Conservation (phyloP, 2,888 invertebrate species). For the Sipha maydis region DNA sequence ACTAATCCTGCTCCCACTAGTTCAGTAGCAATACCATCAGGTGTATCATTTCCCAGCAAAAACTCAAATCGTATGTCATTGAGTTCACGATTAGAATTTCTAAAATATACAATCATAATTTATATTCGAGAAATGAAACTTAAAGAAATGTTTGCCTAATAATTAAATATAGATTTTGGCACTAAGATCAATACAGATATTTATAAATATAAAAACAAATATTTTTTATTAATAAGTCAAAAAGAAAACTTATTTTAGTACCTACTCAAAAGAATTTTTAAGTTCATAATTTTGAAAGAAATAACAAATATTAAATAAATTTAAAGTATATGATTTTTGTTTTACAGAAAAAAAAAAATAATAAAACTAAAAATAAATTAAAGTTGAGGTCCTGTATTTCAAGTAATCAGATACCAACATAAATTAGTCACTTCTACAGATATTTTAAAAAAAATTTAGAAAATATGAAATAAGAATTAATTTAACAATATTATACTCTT, state of each 20-base stretch:
- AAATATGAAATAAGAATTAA: too few relatives aligned
- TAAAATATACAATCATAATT: neutral
- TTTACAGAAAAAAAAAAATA: neutral
- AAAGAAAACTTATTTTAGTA: neutral
- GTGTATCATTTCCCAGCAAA: slow-evolving; percentile 85
- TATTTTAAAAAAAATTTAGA: too few relatives aligned
- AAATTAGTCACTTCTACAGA: too few relatives aligned
- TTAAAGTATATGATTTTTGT: too few relatives aligned
- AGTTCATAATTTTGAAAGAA: neutral
- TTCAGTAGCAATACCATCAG: slow-evolving; percentile 94
- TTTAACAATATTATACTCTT: too few relatives aligned
- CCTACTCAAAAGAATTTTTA: neutral
- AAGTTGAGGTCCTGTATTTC: too few relatives aligned
- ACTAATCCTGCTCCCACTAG: slow-evolving; percentile 95
- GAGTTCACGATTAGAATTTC: slow-evolving; percentile 86
- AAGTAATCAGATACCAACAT: too few relatives aligned
- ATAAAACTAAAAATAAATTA: neutral
- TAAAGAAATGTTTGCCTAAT: slow-evolving; percentile 17
- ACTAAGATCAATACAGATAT: neutral
- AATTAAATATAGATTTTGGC: slow-evolving; percentile 54
- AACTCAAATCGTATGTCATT: slow-evolving; percentile 99
- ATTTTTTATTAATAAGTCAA: neutral
- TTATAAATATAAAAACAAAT: slow-evolving; percentile 11
- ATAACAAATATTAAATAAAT: neutral
- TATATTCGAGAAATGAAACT: neutral